Evolutionary conservation across 2,113 vertebrate genomes (phyloP), one percentile per base, ranked within the genome.

Genomic region (Phalacrocorax pelagicus): DNA sequence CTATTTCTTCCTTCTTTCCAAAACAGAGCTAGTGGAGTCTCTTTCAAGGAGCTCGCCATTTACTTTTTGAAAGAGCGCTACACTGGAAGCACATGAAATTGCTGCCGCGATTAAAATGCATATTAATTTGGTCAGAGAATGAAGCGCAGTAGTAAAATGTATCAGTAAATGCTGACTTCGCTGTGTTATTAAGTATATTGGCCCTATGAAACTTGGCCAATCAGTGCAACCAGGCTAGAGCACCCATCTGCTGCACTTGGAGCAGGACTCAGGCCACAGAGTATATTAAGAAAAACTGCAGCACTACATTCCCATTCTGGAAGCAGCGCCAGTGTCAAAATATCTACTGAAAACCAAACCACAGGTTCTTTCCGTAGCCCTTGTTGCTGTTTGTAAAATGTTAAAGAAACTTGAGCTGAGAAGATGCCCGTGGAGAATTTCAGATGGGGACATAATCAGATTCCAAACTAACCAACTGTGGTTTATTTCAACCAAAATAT

Each of bases 341-440:
- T 87, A 70, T 20, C 86, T 58, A 29, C 91, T 54, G 86, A 69
- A 73, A 90, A 90, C 66, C 44, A 87, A 95, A 87, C 94, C 91
- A 74, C 82, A n/a, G 82, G 61, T 95, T 95, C 61, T 80, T 95
- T 87, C 91, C 82, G 9, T 63, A 38, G 61, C 49, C 61, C 38
- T 83, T n/a, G 5, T 9, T 63, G 57, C 72, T 22, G 30, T 79
- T 63, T 38, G 66, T 73, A 54, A 79, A 87, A 83, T 15, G 44
- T 42, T 79, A 63, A 82, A 86, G 78, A 54, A 69, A 54, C 38
- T 49, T 20, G 70, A 93, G 66, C 71, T 79, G 86, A 82, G 69
- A 86, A 82, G 77, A 46, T 79, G 77, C 65, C 74, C 21, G 6
- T 42, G 49, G 86, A 67, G 63, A 79, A 36, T 70, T 93, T 83